Percentiles rank a stretch among this genome's conserved stretches.
Evolutionary conservation across 2,888 invertebrate genomes (phyloP).

Genomic region (Eupithecia tripunctaria): DNA sequence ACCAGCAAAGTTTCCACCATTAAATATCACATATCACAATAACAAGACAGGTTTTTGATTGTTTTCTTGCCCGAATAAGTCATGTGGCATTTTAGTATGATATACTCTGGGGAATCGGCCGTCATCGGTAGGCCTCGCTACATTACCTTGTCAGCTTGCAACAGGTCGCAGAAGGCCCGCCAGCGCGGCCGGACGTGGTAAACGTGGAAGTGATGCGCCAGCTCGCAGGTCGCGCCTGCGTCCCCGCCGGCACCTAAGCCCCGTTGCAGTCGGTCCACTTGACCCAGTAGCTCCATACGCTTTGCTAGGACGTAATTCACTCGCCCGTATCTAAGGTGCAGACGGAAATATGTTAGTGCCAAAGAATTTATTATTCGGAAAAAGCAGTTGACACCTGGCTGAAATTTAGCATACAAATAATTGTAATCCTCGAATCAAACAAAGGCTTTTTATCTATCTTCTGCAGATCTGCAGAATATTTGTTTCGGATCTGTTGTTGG

Average conservation of each 20-base stretch:
- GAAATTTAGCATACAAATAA: too few species aligned
- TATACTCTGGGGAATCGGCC: background rate
- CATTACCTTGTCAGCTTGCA: slow-evolving; percentile 61
- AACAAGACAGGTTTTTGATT: too few species aligned
- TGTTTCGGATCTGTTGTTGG: too few species aligned
- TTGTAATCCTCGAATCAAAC: too few species aligned
- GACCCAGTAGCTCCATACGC: slow-evolving; percentile 93
- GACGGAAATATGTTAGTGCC: background rate
- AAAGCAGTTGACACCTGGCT: too few species aligned
- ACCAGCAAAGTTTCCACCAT: too few species aligned
- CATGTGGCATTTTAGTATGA: too few species aligned
- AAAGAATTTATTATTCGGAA: background rate
- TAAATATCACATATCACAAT: too few species aligned
- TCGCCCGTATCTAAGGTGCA: slow-evolving; percentile 91
- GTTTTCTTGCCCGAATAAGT: background rate
- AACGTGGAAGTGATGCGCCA: slow-evolving; percentile 98
- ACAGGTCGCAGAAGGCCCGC: slow-evolving; percentile 91
- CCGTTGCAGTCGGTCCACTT: slow-evolving; percentile 94
- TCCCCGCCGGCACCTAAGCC: slow-evolving; percentile 94
- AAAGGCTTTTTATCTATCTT: too few species aligned
- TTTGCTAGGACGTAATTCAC: slow-evolving; percentile 99
- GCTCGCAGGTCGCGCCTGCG: slow-evolving; percentile 98
- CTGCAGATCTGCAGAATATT: too few species aligned
- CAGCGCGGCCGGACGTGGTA: slow-evolving; percentile 96
- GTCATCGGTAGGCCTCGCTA: background rate